Evolutionary conservation across 2,888 invertebrate genomes (phyloP), one percentile per base, ranked within the genome.

Genomic region (Limnephilus rhombicus): DNA sequence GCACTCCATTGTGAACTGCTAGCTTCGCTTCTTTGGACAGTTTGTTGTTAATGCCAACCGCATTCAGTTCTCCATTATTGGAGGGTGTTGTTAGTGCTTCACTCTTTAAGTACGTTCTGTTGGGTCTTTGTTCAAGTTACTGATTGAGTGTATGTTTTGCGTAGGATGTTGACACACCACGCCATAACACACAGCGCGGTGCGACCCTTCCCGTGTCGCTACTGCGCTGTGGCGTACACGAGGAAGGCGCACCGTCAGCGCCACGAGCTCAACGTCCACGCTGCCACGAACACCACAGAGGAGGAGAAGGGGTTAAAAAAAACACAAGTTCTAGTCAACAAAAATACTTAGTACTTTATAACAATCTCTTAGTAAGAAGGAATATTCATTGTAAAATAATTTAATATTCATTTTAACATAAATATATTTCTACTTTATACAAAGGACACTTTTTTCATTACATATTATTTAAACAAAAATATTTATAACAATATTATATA

Each of bases 191-290:
- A 96, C 94, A 95, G 95, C 0, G 95, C 95, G 90, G 95, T 95
- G 92, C 96, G 95, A 94, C 94, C 94, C 0, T 94, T 95, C 94
- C 94, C 95, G 31, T 96, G 96, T 93, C 95, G 95, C 93, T 96
- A 95, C 94, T 96, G 96, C 94, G 95, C 95, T 37, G 94, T 95
- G 37, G 94, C 94, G 93, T 96, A 96, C 94, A 95, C 95, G 31
- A 95, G 96, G 85, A 95, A 95, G 68, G 96, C 96, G 94, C 96
- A 96, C 93, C 95, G 95, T 91, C 95, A 95, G 93, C 94, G 96
- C 0, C 96, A 96, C 94, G 95, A 96, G 94, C 94, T 93, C 93
- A 96, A 95, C 0, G 95, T 95, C 1, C 96, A 96, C 94, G 94
- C 95, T 2, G 29, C 80, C 11, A 80, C 49, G 11, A 24, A 68